Conservation (phyloP, 2,888 invertebrate genomes). For the Eupithecia tripunctaria region DNA sequence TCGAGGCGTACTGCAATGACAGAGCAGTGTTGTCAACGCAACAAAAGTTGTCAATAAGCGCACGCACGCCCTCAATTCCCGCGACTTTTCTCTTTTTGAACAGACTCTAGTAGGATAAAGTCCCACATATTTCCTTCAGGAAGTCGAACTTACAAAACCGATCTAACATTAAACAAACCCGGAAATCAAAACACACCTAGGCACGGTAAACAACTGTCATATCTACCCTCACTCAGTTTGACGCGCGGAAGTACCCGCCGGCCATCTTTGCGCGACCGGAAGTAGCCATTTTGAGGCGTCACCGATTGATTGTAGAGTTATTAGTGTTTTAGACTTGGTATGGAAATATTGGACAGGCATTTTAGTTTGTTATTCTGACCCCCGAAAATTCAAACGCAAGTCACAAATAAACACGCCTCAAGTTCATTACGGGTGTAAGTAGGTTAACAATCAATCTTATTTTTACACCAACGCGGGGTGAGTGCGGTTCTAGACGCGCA, state of each 20-base stretch:
- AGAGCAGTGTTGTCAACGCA: too few species aligned
- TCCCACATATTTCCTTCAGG: background rate
- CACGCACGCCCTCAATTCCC: too few species aligned
- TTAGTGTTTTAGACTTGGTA: constrained; percentile 33
- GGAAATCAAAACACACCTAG: constrained; percentile 28
- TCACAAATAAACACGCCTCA: too few species aligned
- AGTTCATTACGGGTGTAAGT: too few species aligned
- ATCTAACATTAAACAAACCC: constrained; percentile 7
- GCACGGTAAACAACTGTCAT: constrained; percentile 26
- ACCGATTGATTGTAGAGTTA: constrained; percentile 65
- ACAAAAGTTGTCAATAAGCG: too few species aligned
- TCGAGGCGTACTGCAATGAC: too few species aligned
- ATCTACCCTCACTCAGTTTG: constrained; percentile 29
- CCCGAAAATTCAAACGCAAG: too few species aligned
- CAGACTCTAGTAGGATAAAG: background rate
- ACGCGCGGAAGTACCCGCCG: constrained; percentile 67
- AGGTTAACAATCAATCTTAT: too few species aligned
- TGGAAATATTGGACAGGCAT: constrained; percentile 46
- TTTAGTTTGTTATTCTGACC: too few species aligned
- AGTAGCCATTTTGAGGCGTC: constrained; percentile 79
- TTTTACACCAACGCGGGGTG: too few species aligned
- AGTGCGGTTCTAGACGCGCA: too few species aligned
- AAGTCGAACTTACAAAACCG: constrained; percentile 5
- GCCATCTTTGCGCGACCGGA: constrained; percentile 78
- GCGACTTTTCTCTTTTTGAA: too few species aligned